phyloP scores from a whole-genome alignment of 2,888 invertebrate species.

The Hirtodrosophila cameraria region DNA sequence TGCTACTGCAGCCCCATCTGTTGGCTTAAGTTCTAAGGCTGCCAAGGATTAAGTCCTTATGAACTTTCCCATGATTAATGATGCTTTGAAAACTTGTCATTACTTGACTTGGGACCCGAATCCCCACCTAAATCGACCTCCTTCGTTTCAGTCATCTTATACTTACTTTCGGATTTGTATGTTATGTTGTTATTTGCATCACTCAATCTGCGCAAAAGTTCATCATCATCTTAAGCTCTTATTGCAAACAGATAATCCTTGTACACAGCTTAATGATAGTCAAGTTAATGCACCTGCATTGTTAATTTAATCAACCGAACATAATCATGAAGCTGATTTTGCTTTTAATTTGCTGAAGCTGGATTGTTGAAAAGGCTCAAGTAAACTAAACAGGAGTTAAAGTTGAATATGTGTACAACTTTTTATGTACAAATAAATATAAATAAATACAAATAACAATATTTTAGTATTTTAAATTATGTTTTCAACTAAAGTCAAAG shows the following conservation, averaged over 20 bases:
- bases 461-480: no score
- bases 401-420: no score
- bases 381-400: no score
- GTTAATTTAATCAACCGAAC: conserved; percentile 43
- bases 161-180: not conserved
- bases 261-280: no score
- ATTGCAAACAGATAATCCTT: not conserved
- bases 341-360: conserved; percentile 2
- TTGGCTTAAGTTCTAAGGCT: conserved; percentile 37
- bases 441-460: no score
- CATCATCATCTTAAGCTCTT: no score
- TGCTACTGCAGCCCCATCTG: conserved; percentile 16
- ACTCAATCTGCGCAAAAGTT: no score
- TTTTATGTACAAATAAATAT: no score
- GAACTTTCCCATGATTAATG: conserved; percentile 75
- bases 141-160: no score
- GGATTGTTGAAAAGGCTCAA: no score
- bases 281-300: conserved; percentile 28
- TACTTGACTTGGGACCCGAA: conserved; percentile 32
- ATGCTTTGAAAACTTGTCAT: conserved; percentile 71
- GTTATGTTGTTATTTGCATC: not conserved
- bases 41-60: conserved; percentile 67
- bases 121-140: not conserved
- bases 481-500: no score
- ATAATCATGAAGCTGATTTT: conserved; percentile 15